Conservation (phyloP, 2,888 invertebrate species). For the Sarcophaga variegata region DNA sequence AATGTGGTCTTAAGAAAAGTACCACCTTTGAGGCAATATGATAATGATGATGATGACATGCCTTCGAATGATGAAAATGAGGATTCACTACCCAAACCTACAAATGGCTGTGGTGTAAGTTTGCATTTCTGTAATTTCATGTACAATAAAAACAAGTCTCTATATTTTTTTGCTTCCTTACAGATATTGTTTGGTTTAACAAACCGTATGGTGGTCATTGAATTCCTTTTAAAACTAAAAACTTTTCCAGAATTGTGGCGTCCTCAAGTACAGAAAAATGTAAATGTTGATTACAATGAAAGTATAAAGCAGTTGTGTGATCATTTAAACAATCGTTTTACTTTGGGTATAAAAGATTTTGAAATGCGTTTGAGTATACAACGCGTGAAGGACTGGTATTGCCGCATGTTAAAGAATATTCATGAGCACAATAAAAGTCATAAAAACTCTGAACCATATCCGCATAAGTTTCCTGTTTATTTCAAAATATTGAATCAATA, state of each 20-base stretch:
- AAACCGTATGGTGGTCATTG: slow-evolving; percentile 53
- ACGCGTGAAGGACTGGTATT: slow-evolving; percentile 60
- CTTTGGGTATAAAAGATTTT: slow-evolving; percentile 44
- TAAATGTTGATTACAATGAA: slow-evolving; percentile 14
- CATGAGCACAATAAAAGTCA: slow-evolving; percentile 32
- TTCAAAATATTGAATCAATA: slow-evolving; percentile 55
- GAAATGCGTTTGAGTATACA: slow-evolving; percentile 55
- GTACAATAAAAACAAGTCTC: not conserved
- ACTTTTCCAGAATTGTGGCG: slow-evolving; percentile 55
- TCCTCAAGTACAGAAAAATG: slow-evolving; percentile 12
- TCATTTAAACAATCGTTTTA: slow-evolving; percentile 57
- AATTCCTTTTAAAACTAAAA: slow-evolving; percentile 56
- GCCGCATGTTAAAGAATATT: slow-evolving; percentile 33
- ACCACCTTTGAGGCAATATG: not conserved
- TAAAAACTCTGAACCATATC: slow-evolving; percentile 44
- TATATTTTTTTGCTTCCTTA: slow-evolving; percentile 6
- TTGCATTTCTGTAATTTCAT: not conserved
- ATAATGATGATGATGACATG: slow-evolving; percentile 24
- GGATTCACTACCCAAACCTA: slow-evolving; percentile 47
- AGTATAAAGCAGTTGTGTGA: slow-evolving; percentile 38
- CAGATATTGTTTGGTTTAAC: slow-evolving; percentile 62
- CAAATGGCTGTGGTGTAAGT: slow-evolving; percentile 60
- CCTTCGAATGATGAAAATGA: slow-evolving; percentile 51
- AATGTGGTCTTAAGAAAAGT: not conserved
- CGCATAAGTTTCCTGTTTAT: slow-evolving; percentile 56